Evolutionary conservation across 2,888 invertebrate species (phyloP), one percentile per base, ranked within the genome.

Genomic region (Cephus nigrinus): DNA sequence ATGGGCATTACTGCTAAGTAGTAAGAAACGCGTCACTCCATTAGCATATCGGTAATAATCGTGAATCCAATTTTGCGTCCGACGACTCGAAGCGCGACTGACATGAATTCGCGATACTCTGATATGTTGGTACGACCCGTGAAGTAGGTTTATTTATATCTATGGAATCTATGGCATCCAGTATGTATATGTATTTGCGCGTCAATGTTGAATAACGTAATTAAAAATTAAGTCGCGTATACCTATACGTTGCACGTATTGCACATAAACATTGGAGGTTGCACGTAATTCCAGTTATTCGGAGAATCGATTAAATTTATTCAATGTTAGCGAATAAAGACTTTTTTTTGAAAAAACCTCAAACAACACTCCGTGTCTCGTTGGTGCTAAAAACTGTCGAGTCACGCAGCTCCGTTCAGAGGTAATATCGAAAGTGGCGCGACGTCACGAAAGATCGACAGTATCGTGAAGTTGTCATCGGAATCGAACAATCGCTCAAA

Each of bases 1-100:
- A 78, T 30, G 5, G 68, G n/a, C 34, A 9, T 35, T 36, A 75
- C 72, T 75, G 78, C 78, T 78, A 78, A 78, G 72, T 78, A 36
- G 74, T 71, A 68, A n/a, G 69, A 75, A 77, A 69, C 75, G 69
- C 77, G 77, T 77, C 75, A 75, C 55, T 35, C 40, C 72, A 75
- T 78, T 75, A 75, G 73, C 78, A 78, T 75, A 69, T 55, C 55
- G 55, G 55, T 55, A 55, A 55, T 55, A 55, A 2, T 55, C 55
- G 55, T 55, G 55, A 55, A 55, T 55, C 23, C 55, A 55, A 55
- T 55, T 55, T 55, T 55, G 9, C 55, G 55, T 23, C 15, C 55
- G 55, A 55, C 55, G 55, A 55, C 55, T 55, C 55, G 55, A 55
- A 55, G 23, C 23, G 9, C 23, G 55, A 23, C 55, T 55, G 55